phyloP scores from a whole-genome alignment of 2,797 vertebrate genomes.

The Labeo calbasu region DNA sequence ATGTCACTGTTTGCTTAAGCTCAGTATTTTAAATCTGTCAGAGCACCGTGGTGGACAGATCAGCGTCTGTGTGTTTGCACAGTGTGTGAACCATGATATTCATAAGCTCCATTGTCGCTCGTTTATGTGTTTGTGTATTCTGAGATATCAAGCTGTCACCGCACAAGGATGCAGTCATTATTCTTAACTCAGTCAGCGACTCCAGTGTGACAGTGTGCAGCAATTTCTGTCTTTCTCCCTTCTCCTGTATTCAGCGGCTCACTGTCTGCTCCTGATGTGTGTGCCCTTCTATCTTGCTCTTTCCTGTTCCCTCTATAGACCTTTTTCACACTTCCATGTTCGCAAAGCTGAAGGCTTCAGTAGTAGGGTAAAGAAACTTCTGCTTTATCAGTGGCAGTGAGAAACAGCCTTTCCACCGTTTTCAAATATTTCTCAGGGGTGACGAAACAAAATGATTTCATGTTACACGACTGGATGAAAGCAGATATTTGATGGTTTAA shows the following conservation, averaged over 20 bases:
- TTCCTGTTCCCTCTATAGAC: constrained; percentile 18
- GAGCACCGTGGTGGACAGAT: constrained; percentile 41
- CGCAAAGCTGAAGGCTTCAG: not conserved
- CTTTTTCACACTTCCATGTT: constrained; percentile 15
- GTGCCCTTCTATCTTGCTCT: not conserved
- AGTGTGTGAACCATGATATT: constrained; percentile 45
- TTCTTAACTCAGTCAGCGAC: constrained; percentile 56
- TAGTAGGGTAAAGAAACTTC: constrained; percentile 9
- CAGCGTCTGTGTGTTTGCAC: constrained; percentile 20
- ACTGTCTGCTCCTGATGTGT: constrained; percentile 29
- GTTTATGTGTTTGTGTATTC: constrained; percentile 50
- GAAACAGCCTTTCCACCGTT: not conserved
- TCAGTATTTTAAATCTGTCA: constrained; percentile 40
- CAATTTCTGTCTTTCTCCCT: constrained; percentile 26
- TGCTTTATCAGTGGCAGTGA: constrained; percentile 10
- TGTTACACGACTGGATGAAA: constrained; percentile 7
- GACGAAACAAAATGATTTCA: constrained; percentile 8
- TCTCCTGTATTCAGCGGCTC: constrained; percentile 9
- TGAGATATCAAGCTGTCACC: constrained; percentile 57
- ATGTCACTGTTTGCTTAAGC: constrained; percentile 28
- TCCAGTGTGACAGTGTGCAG: constrained; percentile 33
- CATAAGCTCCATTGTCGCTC: constrained; percentile 42
- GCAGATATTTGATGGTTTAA: constrained; percentile 15
- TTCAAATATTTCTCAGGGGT: constrained; percentile 6
- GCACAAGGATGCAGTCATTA: constrained; percentile 55